phyloP scores from a whole-genome alignment of 2,797 vertebrate species.

The Artibeus lituratus region DNA sequence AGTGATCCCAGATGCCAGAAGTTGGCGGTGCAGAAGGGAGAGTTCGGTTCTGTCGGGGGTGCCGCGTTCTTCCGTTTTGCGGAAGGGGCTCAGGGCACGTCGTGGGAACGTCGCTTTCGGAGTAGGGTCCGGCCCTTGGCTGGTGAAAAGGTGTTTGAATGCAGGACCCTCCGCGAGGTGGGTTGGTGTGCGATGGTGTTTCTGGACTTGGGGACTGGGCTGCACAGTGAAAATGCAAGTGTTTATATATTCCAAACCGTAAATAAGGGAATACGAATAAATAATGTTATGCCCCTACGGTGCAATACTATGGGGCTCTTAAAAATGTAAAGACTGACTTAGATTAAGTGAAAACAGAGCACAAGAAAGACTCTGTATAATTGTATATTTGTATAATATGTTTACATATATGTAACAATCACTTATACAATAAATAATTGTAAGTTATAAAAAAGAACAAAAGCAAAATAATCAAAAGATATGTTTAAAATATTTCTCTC shows the following conservation, averaged over 20 bases:
- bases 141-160: background rate
- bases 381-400: background rate
- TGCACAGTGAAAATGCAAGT: background rate
- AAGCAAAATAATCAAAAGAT: background rate
- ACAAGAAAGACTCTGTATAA: background rate
- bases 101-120: background rate
- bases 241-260: background rate
- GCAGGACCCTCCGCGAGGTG: rapidly evolving
- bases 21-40: background rate
- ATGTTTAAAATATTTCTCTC: background rate
- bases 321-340: background rate
- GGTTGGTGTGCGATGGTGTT: rapidly evolving
- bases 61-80: background rate
- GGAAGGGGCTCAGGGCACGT: background rate
- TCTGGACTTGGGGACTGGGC: too few species aligned
- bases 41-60: background rate
- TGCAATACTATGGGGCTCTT: background rate
- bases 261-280: background rate
- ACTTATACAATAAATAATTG: background rate
- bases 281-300: background rate
- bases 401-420: background rate
- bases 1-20: background rate
- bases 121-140: background rate
- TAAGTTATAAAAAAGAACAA: background rate
- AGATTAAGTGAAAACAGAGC: background rate